phyloP scores from a whole-genome alignment of 2,888 invertebrate species.

The Sinopyrophorus schimmeli region DNA sequence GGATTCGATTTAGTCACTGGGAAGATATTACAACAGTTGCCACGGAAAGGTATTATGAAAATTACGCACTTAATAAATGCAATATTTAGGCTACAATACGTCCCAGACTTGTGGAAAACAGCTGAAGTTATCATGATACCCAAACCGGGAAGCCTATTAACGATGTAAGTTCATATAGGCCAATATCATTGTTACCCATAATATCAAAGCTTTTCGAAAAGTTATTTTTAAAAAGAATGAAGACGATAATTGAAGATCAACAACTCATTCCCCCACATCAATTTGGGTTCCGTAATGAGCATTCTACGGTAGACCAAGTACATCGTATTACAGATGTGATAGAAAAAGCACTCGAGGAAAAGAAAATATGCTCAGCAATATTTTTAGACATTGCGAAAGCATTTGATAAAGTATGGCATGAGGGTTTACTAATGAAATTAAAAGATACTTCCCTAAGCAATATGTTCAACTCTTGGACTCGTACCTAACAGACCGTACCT shows the following conservation, averaged over 20 bases:
- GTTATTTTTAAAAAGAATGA: conserved; percentile 8
- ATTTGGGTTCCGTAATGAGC: conserved; percentile 4
- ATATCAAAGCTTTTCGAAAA: conserved; percentile 9
- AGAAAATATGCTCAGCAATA: conserved; percentile 5
- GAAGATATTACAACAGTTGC: too few species aligned
- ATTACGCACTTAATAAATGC: conserved; percentile 8
- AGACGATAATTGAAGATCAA: conserved; percentile 6
- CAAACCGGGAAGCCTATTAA: conserved; percentile 9
- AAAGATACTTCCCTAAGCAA: conserved; percentile 2
- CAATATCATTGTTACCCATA: conserved; percentile 14
- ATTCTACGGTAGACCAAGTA: conserved; percentile 5
- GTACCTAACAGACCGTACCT: conserved; percentile 6
- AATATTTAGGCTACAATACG: conserved; percentile 2
- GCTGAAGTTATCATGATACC: conserved; percentile 7
- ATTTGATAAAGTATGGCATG: conserved; percentile 12
- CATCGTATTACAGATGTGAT: conserved; percentile 8
- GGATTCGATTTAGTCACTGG: too few species aligned
- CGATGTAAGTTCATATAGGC: conserved; percentile 6
- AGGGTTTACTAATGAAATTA: conserved; percentile 3
- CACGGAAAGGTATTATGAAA: too few species aligned
- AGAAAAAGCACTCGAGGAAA: conserved; percentile 5
- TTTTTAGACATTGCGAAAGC: conserved; percentile 11
- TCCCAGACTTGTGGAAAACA: conserved; percentile 6
- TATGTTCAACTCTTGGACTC: conserved; percentile 11
- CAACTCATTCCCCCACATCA: conserved; percentile 4